Conservation (phyloP, 2,797 vertebrate species). For the Neosilurus mollespiculum region DNA sequence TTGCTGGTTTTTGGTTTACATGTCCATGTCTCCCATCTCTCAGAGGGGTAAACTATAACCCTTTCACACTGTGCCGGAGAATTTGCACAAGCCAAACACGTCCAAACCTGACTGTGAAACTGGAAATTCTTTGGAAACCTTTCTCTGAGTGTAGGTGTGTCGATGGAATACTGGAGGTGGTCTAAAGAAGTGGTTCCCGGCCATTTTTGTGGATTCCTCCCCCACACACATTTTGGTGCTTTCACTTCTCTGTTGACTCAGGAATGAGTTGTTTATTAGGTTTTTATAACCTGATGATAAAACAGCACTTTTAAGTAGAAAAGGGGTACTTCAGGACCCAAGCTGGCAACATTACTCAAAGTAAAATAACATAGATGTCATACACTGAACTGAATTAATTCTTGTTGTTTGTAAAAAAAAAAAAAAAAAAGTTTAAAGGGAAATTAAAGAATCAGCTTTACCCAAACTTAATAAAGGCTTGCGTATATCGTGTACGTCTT, state of each 20-base stretch:
- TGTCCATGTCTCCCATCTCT: neutral
- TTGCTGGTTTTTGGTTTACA: neutral
- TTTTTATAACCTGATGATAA: neutral
- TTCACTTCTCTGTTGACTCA: neutral
- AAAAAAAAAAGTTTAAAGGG: too few species aligned
- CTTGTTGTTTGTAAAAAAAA: neutral
- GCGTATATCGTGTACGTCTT: too few species aligned
- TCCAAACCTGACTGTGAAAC: conserved; percentile 19
- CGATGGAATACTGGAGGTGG: neutral
- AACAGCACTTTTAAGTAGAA: neutral
- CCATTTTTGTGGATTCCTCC: neutral
- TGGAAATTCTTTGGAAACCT: conserved; percentile 10
- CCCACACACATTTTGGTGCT: neutral
- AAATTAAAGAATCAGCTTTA: too few species aligned
- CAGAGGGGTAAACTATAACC: neutral
- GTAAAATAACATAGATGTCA: neutral
- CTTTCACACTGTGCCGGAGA: neutral
- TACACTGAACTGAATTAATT: neutral
- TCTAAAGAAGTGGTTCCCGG: neutral
- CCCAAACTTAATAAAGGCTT: too few species aligned
- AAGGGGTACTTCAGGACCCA: neutral
- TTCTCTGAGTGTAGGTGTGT: conserved; percentile 1
- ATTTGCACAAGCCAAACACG: neutral
- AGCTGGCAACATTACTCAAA: neutral
- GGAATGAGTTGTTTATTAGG: neutral